Conservation (phyloP, 1,140 invertebrate genomes). For the Plectus sambesii region DNA sequence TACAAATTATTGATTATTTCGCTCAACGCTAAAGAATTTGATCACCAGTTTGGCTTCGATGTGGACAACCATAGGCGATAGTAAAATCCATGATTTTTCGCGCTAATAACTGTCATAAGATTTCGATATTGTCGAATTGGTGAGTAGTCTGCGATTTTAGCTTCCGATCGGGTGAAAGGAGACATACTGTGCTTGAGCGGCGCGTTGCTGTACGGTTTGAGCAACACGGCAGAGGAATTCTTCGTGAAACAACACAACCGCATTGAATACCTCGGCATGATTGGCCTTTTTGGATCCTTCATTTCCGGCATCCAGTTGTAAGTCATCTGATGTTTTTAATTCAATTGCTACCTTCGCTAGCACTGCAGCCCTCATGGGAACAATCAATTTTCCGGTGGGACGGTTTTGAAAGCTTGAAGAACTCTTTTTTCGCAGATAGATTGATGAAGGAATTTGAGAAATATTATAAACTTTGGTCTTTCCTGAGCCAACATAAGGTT, state of each 20-base stretch:
- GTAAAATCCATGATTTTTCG: conserved; percentile 11
- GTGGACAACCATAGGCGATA: conserved; percentile 6
- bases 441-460: too few relatives aligned
- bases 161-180: conserved; percentile 64
- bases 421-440: too few relatives aligned
- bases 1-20: too few relatives aligned
- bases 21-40: too few relatives aligned
- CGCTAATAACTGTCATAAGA: conserved; percentile 3
- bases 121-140: too few relatives aligned
- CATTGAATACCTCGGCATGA: conserved; percentile 70
- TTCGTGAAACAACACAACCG: conserved; percentile 66
- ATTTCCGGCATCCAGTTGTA: conserved; percentile 67
- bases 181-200: conserved; percentile 72
- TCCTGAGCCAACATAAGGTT: too few relatives aligned
- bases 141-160: conserved; percentile 53
- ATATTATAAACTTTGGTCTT: too few relatives aligned
- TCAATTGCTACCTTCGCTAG: conserved; percentile 8
- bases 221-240: conserved; percentile 70
- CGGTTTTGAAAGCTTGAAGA: conserved; percentile 35
- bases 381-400: conserved; percentile 6
- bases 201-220: conserved; percentile 65
- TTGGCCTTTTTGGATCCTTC: conserved; percentile 68
- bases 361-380: neutral
- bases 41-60: too few relatives aligned
- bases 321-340: conserved; percentile 40